Conservation (phyloP, 2,797 vertebrate species). For the Sebastes umbrosus region DNA sequence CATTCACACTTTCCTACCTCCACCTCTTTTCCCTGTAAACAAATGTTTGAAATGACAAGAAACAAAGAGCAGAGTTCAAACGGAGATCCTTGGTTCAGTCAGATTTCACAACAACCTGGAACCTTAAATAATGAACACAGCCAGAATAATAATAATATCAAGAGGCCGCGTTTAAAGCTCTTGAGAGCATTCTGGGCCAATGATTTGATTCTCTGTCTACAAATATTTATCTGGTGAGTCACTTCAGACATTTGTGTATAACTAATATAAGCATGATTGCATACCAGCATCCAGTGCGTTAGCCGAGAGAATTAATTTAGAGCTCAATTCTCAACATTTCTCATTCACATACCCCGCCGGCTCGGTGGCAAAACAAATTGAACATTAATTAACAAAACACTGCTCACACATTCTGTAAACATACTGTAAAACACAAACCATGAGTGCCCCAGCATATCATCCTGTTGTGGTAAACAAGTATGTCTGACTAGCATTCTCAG, state of each 20-base stretch:
- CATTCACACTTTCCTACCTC: conserved; percentile 54
- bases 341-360: conserved; percentile 29
- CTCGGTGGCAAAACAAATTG: conserved; percentile 61
- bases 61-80: conserved; percentile 33
- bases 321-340: conserved; percentile 52
- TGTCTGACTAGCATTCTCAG: not conserved
- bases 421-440: conserved; percentile 43
- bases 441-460: conserved; percentile 5
- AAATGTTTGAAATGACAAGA: conserved; percentile 51
- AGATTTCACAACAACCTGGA: conserved; percentile 36
- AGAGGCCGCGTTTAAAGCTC: conserved; percentile 19
- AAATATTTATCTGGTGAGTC: conserved; percentile 55
- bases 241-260: conserved; percentile 26
- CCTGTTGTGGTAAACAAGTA: conserved; percentile 7
- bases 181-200: conserved; percentile 17
- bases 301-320: conserved; percentile 58
- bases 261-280: conserved; percentile 52
- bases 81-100: conserved; percentile 22
- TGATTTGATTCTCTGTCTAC: conserved; percentile 37
- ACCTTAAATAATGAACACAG: conserved; percentile 21
- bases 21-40: conserved; percentile 34
- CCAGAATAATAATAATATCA: conserved; percentile 31
- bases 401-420: conserved; percentile 55
- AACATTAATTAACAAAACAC: conserved; percentile 61
- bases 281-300: conserved; percentile 34